Evolutionary conservation across 1,140 invertebrate species (phyloP).

Genomic region (Papilio helenus): DNA sequence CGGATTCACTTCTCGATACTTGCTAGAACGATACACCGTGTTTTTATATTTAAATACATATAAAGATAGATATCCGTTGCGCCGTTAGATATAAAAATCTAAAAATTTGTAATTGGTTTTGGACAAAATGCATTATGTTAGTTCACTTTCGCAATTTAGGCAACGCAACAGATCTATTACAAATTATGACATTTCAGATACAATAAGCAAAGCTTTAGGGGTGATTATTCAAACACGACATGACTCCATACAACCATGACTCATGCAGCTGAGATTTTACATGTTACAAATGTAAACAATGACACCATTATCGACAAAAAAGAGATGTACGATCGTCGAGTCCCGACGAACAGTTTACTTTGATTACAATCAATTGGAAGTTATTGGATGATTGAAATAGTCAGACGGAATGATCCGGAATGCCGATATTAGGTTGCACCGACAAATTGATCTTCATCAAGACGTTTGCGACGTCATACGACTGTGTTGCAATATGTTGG

Average conservation of each 20-base stretch:
- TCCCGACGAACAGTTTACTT: not conserved
- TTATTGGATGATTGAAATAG: slow-evolving; percentile 60
- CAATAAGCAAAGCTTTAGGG: not conserved
- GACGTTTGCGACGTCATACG: not conserved
- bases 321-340: not conserved
- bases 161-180: not conserved
- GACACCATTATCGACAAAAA: slow-evolving; percentile 45
- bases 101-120: too few species aligned
- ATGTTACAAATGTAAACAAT: slow-evolving; percentile 53
- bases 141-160: not conserved
- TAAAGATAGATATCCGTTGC: too few species aligned
- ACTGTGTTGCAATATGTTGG: not conserved
- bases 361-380: slow-evolving; percentile 45
- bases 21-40: not conserved
- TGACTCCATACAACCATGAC: slow-evolving; percentile 56
- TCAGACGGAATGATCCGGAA: slow-evolving; percentile 29
- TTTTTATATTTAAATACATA: too few species aligned
- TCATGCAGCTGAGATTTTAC: slow-evolving; percentile 55
- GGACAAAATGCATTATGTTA: too few species aligned
- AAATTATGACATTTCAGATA: not conserved
- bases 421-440: slow-evolving; percentile 20
- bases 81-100: too few species aligned
- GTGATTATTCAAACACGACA: not conserved
- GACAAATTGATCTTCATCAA: slow-evolving; percentile 5
- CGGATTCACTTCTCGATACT: not conserved